Evolutionary conservation across 2,888 invertebrate species (phyloP), one percentile per base, ranked within the genome.

Genomic region (Hydrotaea diabolus): DNA sequence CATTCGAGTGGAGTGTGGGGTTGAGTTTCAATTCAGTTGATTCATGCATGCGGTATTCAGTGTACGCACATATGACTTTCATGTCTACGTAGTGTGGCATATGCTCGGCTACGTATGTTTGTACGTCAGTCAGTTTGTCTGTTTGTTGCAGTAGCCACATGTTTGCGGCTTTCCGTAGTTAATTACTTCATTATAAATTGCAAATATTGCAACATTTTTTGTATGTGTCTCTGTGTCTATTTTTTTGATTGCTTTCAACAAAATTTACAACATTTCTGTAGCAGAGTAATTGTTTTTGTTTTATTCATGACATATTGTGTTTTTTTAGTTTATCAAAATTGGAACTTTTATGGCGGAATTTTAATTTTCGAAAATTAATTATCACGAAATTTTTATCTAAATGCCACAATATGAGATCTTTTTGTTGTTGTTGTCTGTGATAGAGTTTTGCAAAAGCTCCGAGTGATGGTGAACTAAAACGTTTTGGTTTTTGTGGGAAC

Each of bases 171-270:
- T 85, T 23, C 26, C 53, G 21, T 62, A 80, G 36, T 77, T 82
- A 82, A 85, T 85, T 79, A 69, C 75, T 84, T 77, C 69, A 85
- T 82, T 85, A 77, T 75, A 77, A 80, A 55, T 76, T 76, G 77
- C 74, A 79, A 80, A 76, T 79, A 57, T 83, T 83, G 76, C 78
- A 83, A 80, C 66, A 80, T 77, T 80, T 83, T 75, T 31, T 31
- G n/a, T 49, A 13, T 39, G 1, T 39, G 3, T 39, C 53, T 19
- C 57, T 73, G 3, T 31, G n/a, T n/a, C n/a, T n/a, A n/a, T 31
- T 7, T 31, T 31, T 4, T 31, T 31, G 3, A 46, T 53, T 57
- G 9, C 21, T 72, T n/a, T n/a, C 17, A 77, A 57, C 43, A 55
- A 19, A 59, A 49, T 55, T 15, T 73, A 46, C 26, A 76, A 46